Base-by-base conservation (phyloP, 2,888 invertebrate species). In the Malthinus seriepunctatus region DNA sequence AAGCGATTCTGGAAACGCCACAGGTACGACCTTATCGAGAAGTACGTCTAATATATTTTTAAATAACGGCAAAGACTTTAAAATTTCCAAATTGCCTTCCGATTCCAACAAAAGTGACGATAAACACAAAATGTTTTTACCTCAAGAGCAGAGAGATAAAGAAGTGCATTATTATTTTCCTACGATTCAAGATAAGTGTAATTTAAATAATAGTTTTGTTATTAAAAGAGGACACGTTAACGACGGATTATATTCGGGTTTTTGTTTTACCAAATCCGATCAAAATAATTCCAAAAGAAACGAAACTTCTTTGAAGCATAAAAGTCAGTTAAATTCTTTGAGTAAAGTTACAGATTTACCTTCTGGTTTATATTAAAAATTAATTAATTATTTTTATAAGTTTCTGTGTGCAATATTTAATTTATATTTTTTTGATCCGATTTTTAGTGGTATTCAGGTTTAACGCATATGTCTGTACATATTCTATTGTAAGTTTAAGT, bases 271-370 rank as follows among this genome's bases (percentile, higher is more conserved):
- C 11, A 74, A 81, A 11, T 66, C 79, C 79, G 2, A 63, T 81
- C 6, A 80, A 81, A 0, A 23, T 37, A 79, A 79, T 23, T 62
- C 64, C 10, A 76, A 78, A 38, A 77, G 78, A 3, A 78, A 56
- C n/a, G 44, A 69, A 49, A 32, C 63, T 73, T 62, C 31, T n/a
- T 10, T 10, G 1, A 61, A 61, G 47, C 31, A 10, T 32, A 51
- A 42, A 15, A 51, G 46, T 9, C 61, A 51, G 12, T 52, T 49
- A 11, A 69, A 68, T 63, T 79, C 77, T 58, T 77, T 72, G 31
- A 83, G 86, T 31, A 89, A 89, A 80, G 82, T 89, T 8, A 88
- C 88, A 4, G 89, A 89, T 73, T 84, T 88, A 78, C 88, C 88
- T 63, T 89, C 89, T 42, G 89, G 89, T 54, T 78, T 89, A 62